These are phyloP conservation scores for Melanostoma scalare DNA, from an alignment of 2,888 invertebrate genomes.

Conservation along the genomic window DNA sequence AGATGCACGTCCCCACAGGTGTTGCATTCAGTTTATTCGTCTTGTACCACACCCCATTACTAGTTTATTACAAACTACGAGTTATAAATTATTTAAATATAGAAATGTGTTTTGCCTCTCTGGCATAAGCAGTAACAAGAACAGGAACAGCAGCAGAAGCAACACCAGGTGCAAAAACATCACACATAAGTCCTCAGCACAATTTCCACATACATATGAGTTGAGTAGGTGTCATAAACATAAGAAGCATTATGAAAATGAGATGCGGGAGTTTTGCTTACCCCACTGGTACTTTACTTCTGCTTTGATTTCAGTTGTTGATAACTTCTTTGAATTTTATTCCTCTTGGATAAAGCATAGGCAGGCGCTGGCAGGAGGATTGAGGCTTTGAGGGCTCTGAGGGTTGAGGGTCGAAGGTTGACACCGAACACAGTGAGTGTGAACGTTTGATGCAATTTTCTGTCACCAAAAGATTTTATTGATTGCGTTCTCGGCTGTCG, in stretches of 20 bases:
- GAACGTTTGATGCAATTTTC: constrained; percentile 48
- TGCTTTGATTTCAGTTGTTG: constrained; percentile 3
- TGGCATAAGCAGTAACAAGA: too few relatives aligned
- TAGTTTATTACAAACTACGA: constrained; percentile 45
- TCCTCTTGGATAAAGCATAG: background rate
- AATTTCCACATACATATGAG: background rate
- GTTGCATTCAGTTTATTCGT: constrained; percentile 42
- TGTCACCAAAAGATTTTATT: constrained; percentile 52
- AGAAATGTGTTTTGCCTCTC: constrained; percentile 3
- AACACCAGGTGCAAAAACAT: constrained; percentile 40
- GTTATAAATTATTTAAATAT: constrained; percentile 51
- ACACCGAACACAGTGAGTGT: background rate
- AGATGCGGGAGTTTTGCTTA: constrained; percentile 30
- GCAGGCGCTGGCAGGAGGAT: too few relatives aligned
- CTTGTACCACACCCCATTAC: constrained; percentile 8
- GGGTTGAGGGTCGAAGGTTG: background rate
- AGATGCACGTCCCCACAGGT: constrained; percentile 47
- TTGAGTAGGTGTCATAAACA: constrained; percentile 16
- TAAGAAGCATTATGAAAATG: constrained; percentile 55
- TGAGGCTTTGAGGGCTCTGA: too few relatives aligned
- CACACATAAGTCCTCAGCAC: background rate
- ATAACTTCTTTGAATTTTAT: background rate
- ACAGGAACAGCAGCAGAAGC: background rate
- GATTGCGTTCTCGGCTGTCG: constrained; percentile 34
- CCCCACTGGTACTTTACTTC: background rate